Evolutionary conservation across 2,113 vertebrate species (phyloP), one percentile per base, ranked within the genome.

Genomic region (Myiagra hebetior): DNA sequence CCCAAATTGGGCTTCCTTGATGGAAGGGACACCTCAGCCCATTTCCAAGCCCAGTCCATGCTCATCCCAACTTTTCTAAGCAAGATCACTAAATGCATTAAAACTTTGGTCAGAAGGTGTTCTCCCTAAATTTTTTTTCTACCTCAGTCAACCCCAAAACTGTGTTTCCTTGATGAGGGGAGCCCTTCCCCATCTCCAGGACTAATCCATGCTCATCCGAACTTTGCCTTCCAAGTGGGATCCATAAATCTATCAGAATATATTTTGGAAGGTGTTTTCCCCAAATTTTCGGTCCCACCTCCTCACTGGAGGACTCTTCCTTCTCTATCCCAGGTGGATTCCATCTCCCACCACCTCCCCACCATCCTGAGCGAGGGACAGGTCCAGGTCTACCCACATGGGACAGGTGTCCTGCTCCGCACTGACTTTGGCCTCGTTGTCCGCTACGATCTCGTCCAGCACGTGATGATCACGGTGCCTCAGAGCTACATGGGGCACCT

Each of bases 401-500:
- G 98, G 6, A 10, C 35, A 0, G 89, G 97, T 1, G 22, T 90
- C 1, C 79, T 96, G 5, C 88, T 98, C 2, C 63, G 92, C 23
- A 98, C 97, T 0, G 52, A 80, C 83, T 97, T 98, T 0, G 98
- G 97, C n/a, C 87, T 98, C 12, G 0, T 57, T 6, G 12, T 98
- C 49, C 69, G 24, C 63, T 98, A 98, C 0, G 97, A 98, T 93
- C 95, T 98, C 6, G 0, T 47, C 46, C 97, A 97, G 77, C 67
- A 93, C 0, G 86, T 98, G 27, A 82, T 50, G 22, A 89, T 98
- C 76, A 97, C 80, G 0, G 76, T 98, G 33, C 95, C 97, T 0
- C 96, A 87, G 27, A 96, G 70, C 64, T 97, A 98, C 87, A 65
- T 83, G 80, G 64, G 92, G 33, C 67, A 49, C n/a, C 23, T 98